Conservation (phyloP, 2,113 vertebrate genomes). For the Percopsis transmontana region DNA sequence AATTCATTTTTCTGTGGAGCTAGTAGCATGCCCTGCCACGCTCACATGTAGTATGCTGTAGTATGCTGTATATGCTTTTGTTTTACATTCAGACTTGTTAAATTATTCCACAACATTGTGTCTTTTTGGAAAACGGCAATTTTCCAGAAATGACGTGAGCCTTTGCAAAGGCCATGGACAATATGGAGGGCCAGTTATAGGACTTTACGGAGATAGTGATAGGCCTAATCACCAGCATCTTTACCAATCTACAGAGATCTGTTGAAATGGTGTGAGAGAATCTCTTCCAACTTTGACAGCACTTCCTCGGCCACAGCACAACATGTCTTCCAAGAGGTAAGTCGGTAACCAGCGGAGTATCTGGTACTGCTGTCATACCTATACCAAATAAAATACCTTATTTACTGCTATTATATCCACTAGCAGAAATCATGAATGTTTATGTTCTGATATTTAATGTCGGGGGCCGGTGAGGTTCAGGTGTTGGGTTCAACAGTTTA, state of each 20-base stretch:
- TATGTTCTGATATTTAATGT: too few species aligned
- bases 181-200: background rate
- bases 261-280: conserved; percentile 94
- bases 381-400: too few species aligned
- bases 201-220: too few species aligned
- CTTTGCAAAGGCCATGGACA: background rate
- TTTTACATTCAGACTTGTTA: background rate
- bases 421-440: too few species aligned
- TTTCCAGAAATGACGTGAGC: background rate
- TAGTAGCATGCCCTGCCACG: background rate
- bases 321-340: conserved; percentile 93
- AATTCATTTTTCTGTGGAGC: background rate
- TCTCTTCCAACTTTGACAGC: conserved; percentile 85
- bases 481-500: too few species aligned
- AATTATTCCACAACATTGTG: background rate
- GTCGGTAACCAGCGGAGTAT: background rate
- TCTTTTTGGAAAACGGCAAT: background rate
- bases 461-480: too few species aligned
- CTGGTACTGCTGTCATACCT: too few species aligned
- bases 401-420: too few species aligned
- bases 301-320: conserved; percentile 81
- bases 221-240: too few species aligned
- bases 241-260: conserved; percentile 81
- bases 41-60: conserved; percentile 1
- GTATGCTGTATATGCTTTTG: background rate